These are phyloP conservation scores for Dicyrtoma fusca DNA, from an alignment of 2,888 invertebrate species.

Conservation along the genomic window DNA sequence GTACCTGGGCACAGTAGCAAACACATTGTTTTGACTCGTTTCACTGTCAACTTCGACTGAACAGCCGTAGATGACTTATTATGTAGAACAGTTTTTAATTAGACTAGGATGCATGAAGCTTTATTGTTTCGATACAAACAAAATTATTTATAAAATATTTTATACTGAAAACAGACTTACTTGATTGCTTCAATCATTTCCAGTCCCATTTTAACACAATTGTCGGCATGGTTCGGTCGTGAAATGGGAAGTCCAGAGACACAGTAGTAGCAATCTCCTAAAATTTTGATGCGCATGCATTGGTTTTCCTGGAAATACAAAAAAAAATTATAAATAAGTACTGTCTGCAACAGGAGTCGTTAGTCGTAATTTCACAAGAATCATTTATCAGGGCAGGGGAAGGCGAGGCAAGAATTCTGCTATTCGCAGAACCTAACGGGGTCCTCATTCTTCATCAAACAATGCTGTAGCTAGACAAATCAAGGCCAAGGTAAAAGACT, in stretches of 20 bases:
- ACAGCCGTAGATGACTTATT: no score
- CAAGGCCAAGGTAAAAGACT: no score
- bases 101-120: no score
- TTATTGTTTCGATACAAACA: no score
- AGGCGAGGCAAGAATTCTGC: not conserved
- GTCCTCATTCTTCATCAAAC: no score
- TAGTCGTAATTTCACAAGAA: not conserved
- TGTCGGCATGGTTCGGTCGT: constrained; percentile 89
- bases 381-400: not conserved
- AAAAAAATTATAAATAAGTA: constrained; percentile 43
- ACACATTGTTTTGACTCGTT: no score
- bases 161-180: constrained; percentile 62
- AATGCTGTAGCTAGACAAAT: no score
- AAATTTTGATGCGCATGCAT: constrained; percentile 92
- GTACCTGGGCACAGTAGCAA: no score
- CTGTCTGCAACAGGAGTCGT: not conserved
- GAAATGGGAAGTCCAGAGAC: constrained; percentile 91
- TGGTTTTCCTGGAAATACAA: constrained; percentile 77
- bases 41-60: no score
- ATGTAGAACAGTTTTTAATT: no score
- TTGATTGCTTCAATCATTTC: constrained; percentile 95
- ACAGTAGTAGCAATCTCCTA: constrained; percentile 95
- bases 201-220: constrained; percentile 94
- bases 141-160: constrained; percentile 7
- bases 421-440: not conserved